phyloP scores from a whole-genome alignment of 2,888 invertebrate species.

The Eilema sororculum region DNA sequence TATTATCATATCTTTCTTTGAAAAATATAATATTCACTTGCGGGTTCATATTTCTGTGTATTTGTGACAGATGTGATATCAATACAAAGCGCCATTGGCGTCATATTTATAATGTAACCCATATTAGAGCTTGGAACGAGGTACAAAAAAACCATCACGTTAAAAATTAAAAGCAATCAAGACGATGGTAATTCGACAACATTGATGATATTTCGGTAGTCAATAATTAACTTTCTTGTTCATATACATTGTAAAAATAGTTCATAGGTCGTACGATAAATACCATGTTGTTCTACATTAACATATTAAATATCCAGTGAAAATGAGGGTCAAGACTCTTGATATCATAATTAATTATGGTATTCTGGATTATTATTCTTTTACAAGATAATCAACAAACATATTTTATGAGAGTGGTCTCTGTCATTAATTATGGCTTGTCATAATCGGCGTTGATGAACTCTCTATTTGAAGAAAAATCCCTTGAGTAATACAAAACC shows the following conservation, averaged over 20 bases:
- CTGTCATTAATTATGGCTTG: background rate
- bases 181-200: background rate
- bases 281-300: constrained; percentile 30
- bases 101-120: too few relatives aligned
- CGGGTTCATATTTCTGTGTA: too few relatives aligned
- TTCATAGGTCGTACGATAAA: constrained; percentile 21
- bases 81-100: too few relatives aligned
- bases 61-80: too few relatives aligned
- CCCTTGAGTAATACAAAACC: background rate
- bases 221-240: background rate
- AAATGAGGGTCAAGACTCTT: constrained; percentile 28
- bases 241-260: constrained; percentile 11
- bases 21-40: too few relatives aligned
- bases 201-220: background rate
- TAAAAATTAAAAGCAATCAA: too few relatives aligned
- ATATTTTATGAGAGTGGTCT: background rate
- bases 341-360: background rate
- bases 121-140: too few relatives aligned
- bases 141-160: too few relatives aligned
- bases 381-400: background rate
- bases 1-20: too few relatives aligned
- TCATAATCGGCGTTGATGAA: background rate
- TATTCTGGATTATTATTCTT: background rate
- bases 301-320: constrained; percentile 40
- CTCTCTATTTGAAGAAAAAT: background rate